Percentiles rank a stretch among this genome's conserved stretches.
Evolutionary conservation across 2,797 vertebrate genomes (phyloP).

Genomic region (Rousettus madagascariensis): DNA sequence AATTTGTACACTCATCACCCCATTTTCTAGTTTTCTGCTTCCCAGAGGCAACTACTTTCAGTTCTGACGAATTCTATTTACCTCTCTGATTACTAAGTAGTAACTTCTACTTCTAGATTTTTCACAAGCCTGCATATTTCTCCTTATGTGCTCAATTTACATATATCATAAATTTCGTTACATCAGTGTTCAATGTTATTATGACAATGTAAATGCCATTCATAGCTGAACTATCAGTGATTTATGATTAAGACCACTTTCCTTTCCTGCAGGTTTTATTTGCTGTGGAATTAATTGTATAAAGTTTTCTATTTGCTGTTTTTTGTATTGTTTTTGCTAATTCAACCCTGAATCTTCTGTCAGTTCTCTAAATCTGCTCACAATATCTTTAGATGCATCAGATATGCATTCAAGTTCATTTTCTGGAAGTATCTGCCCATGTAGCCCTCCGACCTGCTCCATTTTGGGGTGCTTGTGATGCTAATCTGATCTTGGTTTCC

Average conservation of each 20-base stretch:
- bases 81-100: background rate
- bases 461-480: background rate
- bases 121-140: background rate
- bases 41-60: background rate
- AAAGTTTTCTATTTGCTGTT: background rate
- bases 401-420: background rate
- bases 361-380: background rate
- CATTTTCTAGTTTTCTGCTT: background rate
- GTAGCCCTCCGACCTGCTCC: background rate
- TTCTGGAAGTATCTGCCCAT: background rate
- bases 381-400: background rate
- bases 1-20: background rate
- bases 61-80: background rate
- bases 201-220: background rate
- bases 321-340: background rate
- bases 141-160: background rate
- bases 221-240: background rate
- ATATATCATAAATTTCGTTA: background rate
- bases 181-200: background rate
- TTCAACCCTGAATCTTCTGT: background rate
- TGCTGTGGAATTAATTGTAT: background rate
- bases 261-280: background rate
- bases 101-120: background rate
- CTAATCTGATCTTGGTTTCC: background rate
- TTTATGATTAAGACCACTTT: background rate